Base-by-base conservation (phyloP, 1,140 invertebrate genomes). In the Choristoneura fumiferana region DNA sequence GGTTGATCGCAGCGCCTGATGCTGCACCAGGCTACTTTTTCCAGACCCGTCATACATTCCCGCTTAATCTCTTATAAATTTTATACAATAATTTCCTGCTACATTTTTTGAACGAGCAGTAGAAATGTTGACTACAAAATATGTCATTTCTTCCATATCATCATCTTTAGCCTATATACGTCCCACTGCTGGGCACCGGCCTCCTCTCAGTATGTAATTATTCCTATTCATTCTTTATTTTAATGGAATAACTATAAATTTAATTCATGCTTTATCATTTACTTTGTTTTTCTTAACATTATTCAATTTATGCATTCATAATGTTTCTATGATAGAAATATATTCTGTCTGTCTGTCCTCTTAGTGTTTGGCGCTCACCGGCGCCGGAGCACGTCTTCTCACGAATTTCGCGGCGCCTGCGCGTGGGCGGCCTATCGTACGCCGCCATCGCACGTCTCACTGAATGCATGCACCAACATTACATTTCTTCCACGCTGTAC, bases 371-470 rank as follows among this genome's bases (percentile, higher is more conserved):
- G 18, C 2, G 18, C 22, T 3, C 22, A 40, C 17, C 69, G 76
- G 80, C 81, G 82, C 75, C 77, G 69, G 71, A 71, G 73, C 63
- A 74, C 67, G 65, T 78, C 71, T 83, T 85, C 85, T 88, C 81
- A 88, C 83, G 85, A 88, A 87, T 82, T 84, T 86, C 78, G 78
- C 73, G 79, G 82, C 82, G 80, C 80, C 74, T 76, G 62, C 71
- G 79, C 77, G 85, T 88, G 78, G 85, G 83, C 81, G 81, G 71
- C 78, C 75, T 84, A 85, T 85, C 83, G 72, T 77, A 71, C 60
- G 68, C 76, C 75, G 79, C 75, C 79, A 84, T 85, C 81, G 73
- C 75, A 73, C 76, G 73, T 81, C 70, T 70, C 67, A 69, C 63
- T 62, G 73, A 60, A 63, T 62, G 64, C 70, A 74, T 68, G 68